Evolutionary conservation across 2,797 vertebrate species (phyloP).

Genomic region (Alectoris magna): DNA sequence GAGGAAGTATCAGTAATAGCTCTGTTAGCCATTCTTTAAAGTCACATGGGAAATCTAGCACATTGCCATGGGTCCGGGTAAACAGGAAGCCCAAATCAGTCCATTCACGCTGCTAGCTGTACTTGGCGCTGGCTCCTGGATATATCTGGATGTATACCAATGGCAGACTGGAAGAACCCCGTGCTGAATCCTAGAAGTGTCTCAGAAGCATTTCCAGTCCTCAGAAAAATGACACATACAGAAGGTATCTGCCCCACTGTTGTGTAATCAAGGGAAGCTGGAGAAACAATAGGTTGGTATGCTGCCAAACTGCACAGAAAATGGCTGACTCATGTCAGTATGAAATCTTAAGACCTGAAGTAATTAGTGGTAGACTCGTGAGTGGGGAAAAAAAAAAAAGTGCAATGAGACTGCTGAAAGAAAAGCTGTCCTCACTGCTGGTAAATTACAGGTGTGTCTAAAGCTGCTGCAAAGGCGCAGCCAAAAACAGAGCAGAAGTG

Average conservation of each 20-base stretch:
- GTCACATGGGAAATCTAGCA: background rate
- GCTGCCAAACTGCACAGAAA: conserved; percentile 53
- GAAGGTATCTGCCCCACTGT: conserved; percentile 44
- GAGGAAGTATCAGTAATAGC: background rate
- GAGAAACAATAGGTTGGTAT: conserved; percentile 56
- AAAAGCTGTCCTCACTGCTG: background rate
- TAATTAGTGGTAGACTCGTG: conserved; percentile 16
- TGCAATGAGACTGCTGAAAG: conserved; percentile 29
- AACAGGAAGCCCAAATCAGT: conserved; percentile 21
- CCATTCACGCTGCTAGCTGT: background rate
- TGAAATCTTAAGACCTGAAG: conserved; percentile 38
- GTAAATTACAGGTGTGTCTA: background rate
- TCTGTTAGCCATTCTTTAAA: background rate
- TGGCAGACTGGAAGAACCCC: conserved; percentile 21
- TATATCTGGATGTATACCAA: background rate
- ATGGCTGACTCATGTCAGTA: conserved; percentile 58
- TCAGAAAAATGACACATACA: conserved; percentile 48
- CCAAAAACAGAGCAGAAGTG: background rate
- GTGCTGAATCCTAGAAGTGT: conserved; percentile 53
- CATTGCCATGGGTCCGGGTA: background rate
- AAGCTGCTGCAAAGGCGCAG: background rate
- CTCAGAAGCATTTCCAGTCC: conserved; percentile 46
- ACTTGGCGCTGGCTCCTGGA: background rate
- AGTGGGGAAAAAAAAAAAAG: background rate
- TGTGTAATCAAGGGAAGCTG: conserved; percentile 42